These are phyloP conservation scores for Trematomus bernacchii DNA, from an alignment of 2,797 vertebrate species.

Conservation along the genomic window DNA sequence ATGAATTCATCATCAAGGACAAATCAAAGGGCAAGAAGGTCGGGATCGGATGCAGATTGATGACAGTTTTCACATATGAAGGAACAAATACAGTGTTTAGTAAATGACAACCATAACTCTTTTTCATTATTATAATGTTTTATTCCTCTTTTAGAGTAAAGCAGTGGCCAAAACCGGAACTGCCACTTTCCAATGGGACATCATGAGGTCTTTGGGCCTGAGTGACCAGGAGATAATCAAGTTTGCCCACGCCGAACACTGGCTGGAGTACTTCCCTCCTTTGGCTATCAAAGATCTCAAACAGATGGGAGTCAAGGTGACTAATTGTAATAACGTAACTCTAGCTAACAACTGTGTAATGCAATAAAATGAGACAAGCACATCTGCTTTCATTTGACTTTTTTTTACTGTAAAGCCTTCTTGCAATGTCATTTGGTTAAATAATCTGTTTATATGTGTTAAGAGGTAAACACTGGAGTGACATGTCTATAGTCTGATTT, in stretches of 20 bases:
- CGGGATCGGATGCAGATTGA: not conserved
- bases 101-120: not conserved
- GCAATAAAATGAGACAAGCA: too few species aligned
- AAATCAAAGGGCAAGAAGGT: constrained; percentile 99
- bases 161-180: constrained; percentile 92
- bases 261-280: constrained; percentile 97
- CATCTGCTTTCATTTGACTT: too few species aligned
- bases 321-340: not conserved
- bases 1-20: constrained; percentile 93
- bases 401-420: not conserved
- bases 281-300: constrained; percentile 93
- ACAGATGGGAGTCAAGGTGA: constrained; percentile 96
- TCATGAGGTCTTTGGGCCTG: constrained; percentile 95
- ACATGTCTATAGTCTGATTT: not conserved
- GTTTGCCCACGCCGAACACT: constrained; percentile 95
- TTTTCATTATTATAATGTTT: not conserved
- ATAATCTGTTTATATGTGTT: not conserved
- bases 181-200: constrained; percentile 95
- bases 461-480: not conserved
- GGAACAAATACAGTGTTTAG: not conserved
- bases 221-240: constrained; percentile 88
- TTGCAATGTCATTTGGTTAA: not conserved
- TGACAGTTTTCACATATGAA: not conserved
- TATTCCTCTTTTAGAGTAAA: constrained; percentile 89
- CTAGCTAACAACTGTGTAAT: not conserved